These are phyloP conservation scores for Naja naja DNA, from an alignment of 2,113 vertebrate species.

Conservation along the genomic window DNA sequence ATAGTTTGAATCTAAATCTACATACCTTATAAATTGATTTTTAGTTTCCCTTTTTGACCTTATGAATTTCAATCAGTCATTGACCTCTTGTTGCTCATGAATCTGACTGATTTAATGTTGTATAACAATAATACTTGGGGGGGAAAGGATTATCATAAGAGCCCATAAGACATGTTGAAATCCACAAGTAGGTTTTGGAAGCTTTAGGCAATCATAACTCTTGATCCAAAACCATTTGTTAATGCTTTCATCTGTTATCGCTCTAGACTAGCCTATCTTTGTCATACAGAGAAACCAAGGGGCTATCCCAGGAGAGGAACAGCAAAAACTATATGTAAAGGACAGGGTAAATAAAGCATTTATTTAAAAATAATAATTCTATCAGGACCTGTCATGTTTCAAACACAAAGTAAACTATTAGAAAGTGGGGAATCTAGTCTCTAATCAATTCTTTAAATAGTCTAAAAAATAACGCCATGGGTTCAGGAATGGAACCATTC, in stretches of 20 bases:
- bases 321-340: slow-evolving; percentile 40
- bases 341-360: slow-evolving; percentile 34
- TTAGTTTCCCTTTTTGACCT: slow-evolving; percentile 85
- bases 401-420: slow-evolving; percentile 41
- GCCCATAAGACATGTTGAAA: slow-evolving; percentile 73
- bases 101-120: slow-evolving; percentile 81
- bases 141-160: slow-evolving; percentile 76
- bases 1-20: slow-evolving; percentile 84
- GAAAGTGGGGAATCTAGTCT: slow-evolving; percentile 11
- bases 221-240: slow-evolving; percentile 69
- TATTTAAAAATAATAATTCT: slow-evolving; percentile 37
- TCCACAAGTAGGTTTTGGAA: slow-evolving; percentile 72
- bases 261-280: slow-evolving; percentile 43
- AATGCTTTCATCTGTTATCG: slow-evolving; percentile 56
- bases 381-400: slow-evolving; percentile 48
- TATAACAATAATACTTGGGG: slow-evolving; percentile 78
- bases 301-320: slow-evolving; percentile 23
- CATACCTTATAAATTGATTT: slow-evolving; percentile 87
- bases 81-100: slow-evolving; percentile 82
- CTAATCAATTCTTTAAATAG: slow-evolving; percentile 43
- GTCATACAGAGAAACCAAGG: slow-evolving; percentile 35
- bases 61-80: slow-evolving; percentile 86
- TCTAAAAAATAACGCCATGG: slow-evolving; percentile 13
- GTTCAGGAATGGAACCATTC: neutral
- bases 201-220: slow-evolving; percentile 72